Evolutionary conservation across 2,888 invertebrate species (phyloP).

Genomic region (Nymphalis polychloros): DNA sequence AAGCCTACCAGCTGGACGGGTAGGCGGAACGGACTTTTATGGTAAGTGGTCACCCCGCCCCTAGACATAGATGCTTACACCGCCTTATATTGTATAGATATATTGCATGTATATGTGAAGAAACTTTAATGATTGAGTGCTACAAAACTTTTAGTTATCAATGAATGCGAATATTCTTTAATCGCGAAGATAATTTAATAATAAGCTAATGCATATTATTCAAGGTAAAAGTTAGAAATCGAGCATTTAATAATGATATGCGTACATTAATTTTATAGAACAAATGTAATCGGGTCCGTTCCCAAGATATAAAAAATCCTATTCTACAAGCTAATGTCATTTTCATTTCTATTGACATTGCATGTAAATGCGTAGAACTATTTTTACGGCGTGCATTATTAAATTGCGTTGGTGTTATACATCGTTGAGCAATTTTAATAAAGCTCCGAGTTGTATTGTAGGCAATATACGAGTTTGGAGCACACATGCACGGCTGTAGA

Average conservation of each 20-base stretch:
- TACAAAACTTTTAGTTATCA: too few species aligned
- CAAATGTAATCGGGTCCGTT: not conserved
- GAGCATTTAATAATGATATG: not conserved
- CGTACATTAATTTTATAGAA: not conserved
- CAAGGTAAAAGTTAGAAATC: not conserved
- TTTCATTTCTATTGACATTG: slow-evolving; percentile 13
- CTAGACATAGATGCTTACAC: too few species aligned
- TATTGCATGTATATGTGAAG: too few species aligned
- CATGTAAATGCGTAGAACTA: slow-evolving; percentile 19
- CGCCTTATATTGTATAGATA: too few species aligned
- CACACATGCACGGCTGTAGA: not conserved
- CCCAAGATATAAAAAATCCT: not conserved
- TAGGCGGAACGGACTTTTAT: too few species aligned
- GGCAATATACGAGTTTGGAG: slow-evolving; percentile 8
- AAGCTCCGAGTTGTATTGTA: slow-evolving; percentile 11
- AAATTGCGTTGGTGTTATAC: slow-evolving; percentile 17
- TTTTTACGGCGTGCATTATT: slow-evolving; percentile 18
- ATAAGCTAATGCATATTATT: too few species aligned
- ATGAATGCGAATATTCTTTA: too few species aligned
- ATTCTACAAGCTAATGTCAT: slow-evolving; percentile 1
- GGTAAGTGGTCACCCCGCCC: too few species aligned
- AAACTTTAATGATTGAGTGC: too few species aligned
- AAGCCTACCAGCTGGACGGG: too few species aligned
- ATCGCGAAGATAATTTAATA: too few species aligned
- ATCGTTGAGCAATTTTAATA: slow-evolving; percentile 20